These are phyloP conservation scores for Cossypha polioptera DNA, from an alignment of 2,797 vertebrate genomes.

Conservation along the genomic window DNA sequence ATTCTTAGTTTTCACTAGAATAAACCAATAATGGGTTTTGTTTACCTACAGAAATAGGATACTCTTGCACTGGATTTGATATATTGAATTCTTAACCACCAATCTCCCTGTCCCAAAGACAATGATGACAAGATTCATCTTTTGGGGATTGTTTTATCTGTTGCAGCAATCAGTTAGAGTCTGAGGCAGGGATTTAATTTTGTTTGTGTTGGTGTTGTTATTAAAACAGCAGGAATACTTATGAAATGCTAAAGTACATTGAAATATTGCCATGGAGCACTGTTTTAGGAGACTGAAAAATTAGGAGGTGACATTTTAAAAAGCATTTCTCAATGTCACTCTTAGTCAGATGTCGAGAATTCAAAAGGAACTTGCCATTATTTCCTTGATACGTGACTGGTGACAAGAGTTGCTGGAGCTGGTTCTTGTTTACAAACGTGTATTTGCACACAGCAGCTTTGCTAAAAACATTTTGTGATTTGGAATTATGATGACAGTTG, in stretches of 20 bases:
- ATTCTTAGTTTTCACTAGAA: background rate
- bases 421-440: background rate
- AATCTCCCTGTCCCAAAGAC: background rate
- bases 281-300: background rate
- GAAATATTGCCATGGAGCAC: background rate
- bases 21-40: background rate
- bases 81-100: background rate
- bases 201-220: background rate
- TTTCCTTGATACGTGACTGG: background rate
- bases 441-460: background rate
- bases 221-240: background rate
- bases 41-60: background rate
- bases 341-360: background rate
- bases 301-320: background rate
- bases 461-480: background rate
- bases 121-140: background rate
- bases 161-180: background rate
- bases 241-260: background rate
- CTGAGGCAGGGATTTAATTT: background rate
- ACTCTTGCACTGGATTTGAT: background rate
- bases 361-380: background rate
- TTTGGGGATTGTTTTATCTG: background rate
- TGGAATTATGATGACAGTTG: background rate
- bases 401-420: background rate
- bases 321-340: background rate